Evolutionary conservation across 2,888 invertebrate species (phyloP), one percentile per base, ranked within the genome.

Genomic region (Mimachlamys varia): DNA sequence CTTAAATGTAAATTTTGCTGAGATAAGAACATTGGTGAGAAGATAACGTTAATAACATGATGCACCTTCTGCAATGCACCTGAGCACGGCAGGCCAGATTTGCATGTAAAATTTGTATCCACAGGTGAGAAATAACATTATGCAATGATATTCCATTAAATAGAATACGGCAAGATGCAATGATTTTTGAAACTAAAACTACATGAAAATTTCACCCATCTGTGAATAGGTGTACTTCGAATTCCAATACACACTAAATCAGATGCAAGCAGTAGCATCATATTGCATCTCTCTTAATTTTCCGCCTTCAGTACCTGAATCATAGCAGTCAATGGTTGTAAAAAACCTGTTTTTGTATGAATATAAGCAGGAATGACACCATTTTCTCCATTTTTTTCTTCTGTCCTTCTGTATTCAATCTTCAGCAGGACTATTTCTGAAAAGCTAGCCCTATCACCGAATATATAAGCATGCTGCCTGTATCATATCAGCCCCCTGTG

Each of bases 21-120:
- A n/a, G 58, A 58, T 58, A 58, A 58, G 58, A n/a, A 58, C 58
- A 58, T 58, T 58, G 58, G 58, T 58, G 58, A 58, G 58, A 58
- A 22, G 58, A 58, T 58, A 58, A 58, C 15, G 19, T 58, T 22
- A 58, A 58, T 58, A 58, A 58, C 58, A 58, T 58, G 58, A 58
- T 58, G 58, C 58, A 58, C 19, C 58, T 58, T 58, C n/a, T 58
- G 19, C 19, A 58, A 58, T 58, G 58, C n/a, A 58, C 58, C 58
- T n/a, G 58, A 58, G 58, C 58, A 22, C n/a, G 58, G 58, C 58
- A 58, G 7, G n/a, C 58, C 22, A 58, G 58, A 58, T 58, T 19
- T 22, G 19, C 58, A 58, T 58, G n/a, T 58, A 53, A 53, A 53
- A 53, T 53, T 53, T 58, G 58, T 58, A 58, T 58, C 58, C 22